Evolutionary conservation across 2,797 vertebrate species (phyloP), one percentile per base, ranked within the genome.

Genomic region (Setipinna tenuifilis): DNA sequence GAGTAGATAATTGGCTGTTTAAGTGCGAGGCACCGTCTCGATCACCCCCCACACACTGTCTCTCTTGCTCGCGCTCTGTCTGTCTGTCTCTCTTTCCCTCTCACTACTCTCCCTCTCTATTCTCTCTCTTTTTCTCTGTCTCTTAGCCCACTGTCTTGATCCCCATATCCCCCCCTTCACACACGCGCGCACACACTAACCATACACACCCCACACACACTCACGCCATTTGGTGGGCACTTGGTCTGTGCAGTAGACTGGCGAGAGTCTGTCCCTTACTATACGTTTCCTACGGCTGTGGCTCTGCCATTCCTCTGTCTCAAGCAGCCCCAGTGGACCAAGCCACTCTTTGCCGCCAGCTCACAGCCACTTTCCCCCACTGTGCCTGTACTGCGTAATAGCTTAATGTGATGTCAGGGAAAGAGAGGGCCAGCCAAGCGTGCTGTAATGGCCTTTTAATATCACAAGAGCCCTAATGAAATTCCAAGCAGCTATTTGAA

Each of bases 361-460:
- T 9, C 31, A 28, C 68, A 14, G 6, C 28, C 68, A 16, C 31
- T 19, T 9, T 16, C 68, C 68, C 31, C 28, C 14, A 59, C 5
- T 3, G 58, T 11, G 16, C 17, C 58, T 59, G 2, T 5, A 41
- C 68, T 75, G 28, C 14, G 68, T 41, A 75, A 75, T 35, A 75
- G 68, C 17, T 28, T 75, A 35, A 75, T 75, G 68, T 35, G 68
- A 75, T 75, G 68, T 75, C 28, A 35, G 68, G 68, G 68, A 75
- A 17, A 17, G 28, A 5, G 14, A 16, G 31, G 14, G 68, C 28
- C 28, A 75, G 14, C 65, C 68, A 31, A 41, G 68, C 14, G 28
- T 28, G 28, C 68, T 35, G 68, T 75, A 75, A 75, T 75, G 68
- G 31, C 28, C 28, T 75, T 75, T 75, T 75, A 75, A 75, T 75